Evolutionary conservation across 2,888 invertebrate species (phyloP), one percentile per base, ranked within the genome.

Genomic region (Latrodectus hesperus): DNA sequence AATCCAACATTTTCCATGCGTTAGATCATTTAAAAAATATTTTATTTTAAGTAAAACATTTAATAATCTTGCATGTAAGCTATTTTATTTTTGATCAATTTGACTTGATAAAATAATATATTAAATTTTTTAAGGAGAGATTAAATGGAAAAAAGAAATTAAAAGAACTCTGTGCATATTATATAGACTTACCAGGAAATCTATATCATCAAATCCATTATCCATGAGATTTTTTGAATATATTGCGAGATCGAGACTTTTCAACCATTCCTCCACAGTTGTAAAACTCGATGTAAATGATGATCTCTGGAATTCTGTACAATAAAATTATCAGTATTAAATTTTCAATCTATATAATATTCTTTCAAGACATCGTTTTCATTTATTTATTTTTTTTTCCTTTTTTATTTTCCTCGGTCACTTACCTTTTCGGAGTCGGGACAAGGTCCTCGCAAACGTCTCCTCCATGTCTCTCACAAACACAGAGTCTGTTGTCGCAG

Each of bases 141-240:
- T n/a, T 70, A 22, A 14, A 26, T 1, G 70, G 11, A 68, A 68
- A 22, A 17, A 49, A 72, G 14, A 8, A 49, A 4, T 6, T 11
- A 5, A n/a, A 71, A 14, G n/a, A 71, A 49, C 38, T 38, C 4
- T 38, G 38, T 38, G 38, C 38, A 38, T 38, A 38, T 14, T 72
- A n/a, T 68, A 3, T 65, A 10, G 65, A 95, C 96, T 95, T 93
- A 98, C 98, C 94, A 99, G 93, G 93, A 97, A 98, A 90, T 97
- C 96, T 87, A 96, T 94, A 92, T 98, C 96, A 92, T 99, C 98
- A 92, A 95, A 98, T 53, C 99, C 99, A 91, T 96, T 96, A 90
- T 95, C 95, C 89, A 96, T 93, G 90, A 99, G 96, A 76, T 95
- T 93, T n/a, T 95, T 94, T 91, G 96, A 96, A 91, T 97, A 96